Percentiles rank a stretch among this genome's conserved stretches.
phyloP scores from a whole-genome alignment of 2,888 invertebrate genomes.

The Ariolimax columbianus region DNA sequence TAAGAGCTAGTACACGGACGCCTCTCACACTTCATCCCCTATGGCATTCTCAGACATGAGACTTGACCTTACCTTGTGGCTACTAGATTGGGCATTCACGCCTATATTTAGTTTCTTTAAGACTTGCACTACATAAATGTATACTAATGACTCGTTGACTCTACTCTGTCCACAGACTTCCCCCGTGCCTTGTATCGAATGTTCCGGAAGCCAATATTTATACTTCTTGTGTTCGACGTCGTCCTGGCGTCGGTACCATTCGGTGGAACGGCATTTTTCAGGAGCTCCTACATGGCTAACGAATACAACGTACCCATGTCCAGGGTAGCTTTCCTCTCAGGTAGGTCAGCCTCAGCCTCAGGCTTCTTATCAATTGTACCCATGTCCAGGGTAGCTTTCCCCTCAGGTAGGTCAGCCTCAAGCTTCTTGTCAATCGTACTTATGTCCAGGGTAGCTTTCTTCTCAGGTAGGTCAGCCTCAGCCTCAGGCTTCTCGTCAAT shows the following conservation, averaged over 20 bases:
- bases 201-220: neutral
- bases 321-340: constrained; percentile 8
- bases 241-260: neutral
- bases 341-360: neutral
- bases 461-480: constrained; percentile 7
- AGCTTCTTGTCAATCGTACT: too few relatives aligned
- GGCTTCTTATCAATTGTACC: too few relatives aligned
- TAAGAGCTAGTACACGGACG: too few relatives aligned
- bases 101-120: too few relatives aligned
- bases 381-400: constrained; percentile 8
- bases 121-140: too few relatives aligned
- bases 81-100: too few relatives aligned
- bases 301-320: constrained; percentile 33
- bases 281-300: neutral
- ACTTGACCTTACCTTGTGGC: too few relatives aligned
- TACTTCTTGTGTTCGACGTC: neutral
- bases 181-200: neutral
- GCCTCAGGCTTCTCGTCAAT: too few relatives aligned
- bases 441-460: constrained; percentile 6
- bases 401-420: constrained; percentile 25
- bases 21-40: too few relatives aligned
- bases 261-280: neutral
- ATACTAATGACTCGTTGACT: too few relatives aligned
- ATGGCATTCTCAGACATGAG: too few relatives aligned
- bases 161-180: neutral